Evolutionary conservation across 1,140 invertebrate genomes (phyloP).

Genomic region (Ladona fulva): DNA sequence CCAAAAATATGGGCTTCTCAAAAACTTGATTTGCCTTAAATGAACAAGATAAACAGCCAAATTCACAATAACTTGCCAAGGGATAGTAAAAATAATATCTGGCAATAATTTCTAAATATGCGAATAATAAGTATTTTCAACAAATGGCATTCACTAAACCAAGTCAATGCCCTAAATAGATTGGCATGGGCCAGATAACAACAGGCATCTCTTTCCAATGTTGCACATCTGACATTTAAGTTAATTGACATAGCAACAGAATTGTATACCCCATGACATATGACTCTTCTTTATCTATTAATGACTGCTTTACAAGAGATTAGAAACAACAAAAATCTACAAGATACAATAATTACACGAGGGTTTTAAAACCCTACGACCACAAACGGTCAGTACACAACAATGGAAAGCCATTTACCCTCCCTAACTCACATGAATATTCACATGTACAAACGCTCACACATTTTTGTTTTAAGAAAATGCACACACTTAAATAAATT

Average conservation of each 20-base stretch:
- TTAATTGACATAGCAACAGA: slow-evolving; percentile 2
- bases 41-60: not conserved
- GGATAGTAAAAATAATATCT: not conserved
- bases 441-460: not conserved
- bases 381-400: not conserved
- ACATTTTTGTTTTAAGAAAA: not conserved
- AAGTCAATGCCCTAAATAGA: too few species aligned
- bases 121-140: too few species aligned
- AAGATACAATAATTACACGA: not conserved
- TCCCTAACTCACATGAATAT: not conserved
- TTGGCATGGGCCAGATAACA: too few species aligned
- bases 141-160: too few species aligned
- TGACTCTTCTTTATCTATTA: slow-evolving; percentile 3
- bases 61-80: not conserved
- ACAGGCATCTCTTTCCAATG: too few species aligned
- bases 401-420: not conserved
- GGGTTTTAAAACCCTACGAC: not conserved
- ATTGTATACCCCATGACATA: not conserved
- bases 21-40: not conserved
- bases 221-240: not conserved
- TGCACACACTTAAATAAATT: slow-evolving; percentile 7
- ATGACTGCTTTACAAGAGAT: slow-evolving; percentile 5
- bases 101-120: not conserved
- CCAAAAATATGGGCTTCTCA: not conserved
- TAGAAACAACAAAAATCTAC: slow-evolving; percentile 9